Base-by-base conservation (phyloP, 2,113 vertebrate species). In the Xenopus laevis region DNA sequence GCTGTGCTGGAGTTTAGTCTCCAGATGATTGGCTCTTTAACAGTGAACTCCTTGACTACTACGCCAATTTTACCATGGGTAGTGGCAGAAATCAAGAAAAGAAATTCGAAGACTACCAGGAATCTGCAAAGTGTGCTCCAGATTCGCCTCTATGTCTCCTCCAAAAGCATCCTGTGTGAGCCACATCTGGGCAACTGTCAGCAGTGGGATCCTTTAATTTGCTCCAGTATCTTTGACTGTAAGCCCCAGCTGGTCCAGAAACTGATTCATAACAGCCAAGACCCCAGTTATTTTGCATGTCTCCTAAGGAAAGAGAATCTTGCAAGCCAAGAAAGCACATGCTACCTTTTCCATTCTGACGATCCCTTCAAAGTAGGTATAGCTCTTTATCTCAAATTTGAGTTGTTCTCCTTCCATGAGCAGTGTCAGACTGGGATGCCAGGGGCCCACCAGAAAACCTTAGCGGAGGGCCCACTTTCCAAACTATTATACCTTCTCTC, bases 31-130 rank as follows among this genome's bases (percentile, higher is more conserved):
- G 96, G 96, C 52, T 96, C 88, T 40, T 79, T 95, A 75, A 82
- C 88, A 0, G 94, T 98, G 53, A 94, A 98, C 65, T 81, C 87
- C 1, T 88, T 95, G 53, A 98, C 95, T 79, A 97, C 95, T 65
- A 95, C 94, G 95, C 82, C 96, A 63, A 95, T 98, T 93, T 89
- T 99, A 67, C 95, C 97, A 0, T 98, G 97, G 97, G 90, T 98
- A 57, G 94, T 98, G 84, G 93, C 96, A 0, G 95, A 98, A 85
- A 94, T 98, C 67, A 87, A 88, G 30, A 86, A 79, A 58, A 84
- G 86, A 23, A 87, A 85, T 59, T 33, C 64, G 16, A 67, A 0
- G 1, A 82, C 80, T 78, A 73, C 83, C 64, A 82, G 75, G 72
- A 86, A 81, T 67, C 79, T 74, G 0, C 69, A 69, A 2, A 58